A percentile compares a stretch with the other conserved stretches of the same genome.
These are phyloP conservation scores for Tetramorium bicarinatum DNA, from an alignment of 2,888 invertebrate species.

Conservation along the genomic window DNA sequence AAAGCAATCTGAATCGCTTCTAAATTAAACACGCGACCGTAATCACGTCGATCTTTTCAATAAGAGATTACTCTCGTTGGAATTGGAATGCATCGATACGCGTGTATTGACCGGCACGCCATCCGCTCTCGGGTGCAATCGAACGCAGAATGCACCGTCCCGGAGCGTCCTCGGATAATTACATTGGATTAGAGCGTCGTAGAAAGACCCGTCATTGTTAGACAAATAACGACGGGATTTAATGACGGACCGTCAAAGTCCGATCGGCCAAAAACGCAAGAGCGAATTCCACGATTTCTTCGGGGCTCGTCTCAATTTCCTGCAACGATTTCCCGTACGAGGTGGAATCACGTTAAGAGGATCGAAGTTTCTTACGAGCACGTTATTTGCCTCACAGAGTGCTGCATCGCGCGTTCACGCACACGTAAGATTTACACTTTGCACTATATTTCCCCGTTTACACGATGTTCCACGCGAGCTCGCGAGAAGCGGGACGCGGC, in stretches of 20 bases:
- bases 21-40: constrained; percentile 52
- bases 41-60: constrained; percentile 47
- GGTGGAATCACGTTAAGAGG: constrained; percentile 14
- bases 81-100: constrained; percentile 42
- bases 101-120: not conserved
- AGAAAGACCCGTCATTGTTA: not conserved
- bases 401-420: constrained; percentile 24
- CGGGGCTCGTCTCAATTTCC: constrained; percentile 8
- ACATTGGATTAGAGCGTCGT: not conserved
- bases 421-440: constrained; percentile 44
- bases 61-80: constrained; percentile 43
- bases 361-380: constrained; percentile 27
- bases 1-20: constrained; percentile 40
- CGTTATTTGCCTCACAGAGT: constrained; percentile 28
- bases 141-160: not conserved
- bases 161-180: constrained; percentile 2
- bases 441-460: constrained; percentile 36
- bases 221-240: constrained; percentile 1
- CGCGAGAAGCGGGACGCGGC: not conserved
- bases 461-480: not conserved
- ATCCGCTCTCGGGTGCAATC: constrained; percentile 16
- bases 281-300: not conserved
- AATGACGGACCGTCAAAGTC: not conserved
- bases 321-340: not conserved
- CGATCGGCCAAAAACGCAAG: constrained; percentile 4